Percentiles rank a stretch among this genome's conserved stretches.
Evolutionary conservation across 2,113 vertebrate species (phyloP).

Genomic region (Apteryx mantelli): DNA sequence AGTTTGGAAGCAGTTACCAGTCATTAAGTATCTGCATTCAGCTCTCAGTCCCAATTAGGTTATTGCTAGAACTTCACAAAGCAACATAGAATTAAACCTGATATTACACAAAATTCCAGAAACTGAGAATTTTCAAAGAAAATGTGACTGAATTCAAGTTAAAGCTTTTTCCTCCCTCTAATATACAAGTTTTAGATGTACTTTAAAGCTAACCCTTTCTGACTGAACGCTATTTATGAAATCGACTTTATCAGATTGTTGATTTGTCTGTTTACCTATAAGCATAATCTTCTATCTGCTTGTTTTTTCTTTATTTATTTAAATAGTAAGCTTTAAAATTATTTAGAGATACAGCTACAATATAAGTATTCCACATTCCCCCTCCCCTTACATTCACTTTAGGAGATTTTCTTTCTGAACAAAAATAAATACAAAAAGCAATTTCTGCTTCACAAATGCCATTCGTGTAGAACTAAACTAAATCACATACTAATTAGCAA

Average conservation of each 20-base stretch:
- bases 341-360: not conserved
- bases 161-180: not conserved
- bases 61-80: conserved; percentile 14
- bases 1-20: conserved; percentile 7
- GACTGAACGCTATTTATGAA: not conserved
- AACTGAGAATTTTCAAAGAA: conserved; percentile 28
- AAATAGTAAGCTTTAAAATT: not conserved
- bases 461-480: conserved; percentile 30
- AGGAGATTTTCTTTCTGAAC: not conserved
- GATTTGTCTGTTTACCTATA: not conserved
- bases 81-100: not conserved
- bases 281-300: not conserved
- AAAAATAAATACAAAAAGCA: not conserved
- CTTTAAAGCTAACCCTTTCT: not conserved
- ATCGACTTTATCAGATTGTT: not conserved
- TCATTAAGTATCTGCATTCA: not conserved
- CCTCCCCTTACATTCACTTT: not conserved
- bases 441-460: not conserved
- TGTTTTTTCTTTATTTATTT: not conserved
- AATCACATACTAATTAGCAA: conserved; percentile 54
- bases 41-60: conserved; percentile 1
- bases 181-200: not conserved
- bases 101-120: not conserved
- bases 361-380: not conserved
- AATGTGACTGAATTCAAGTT: not conserved